Conservation (phyloP, 2,888 invertebrate species). For the Netelia fuscicornis region DNA sequence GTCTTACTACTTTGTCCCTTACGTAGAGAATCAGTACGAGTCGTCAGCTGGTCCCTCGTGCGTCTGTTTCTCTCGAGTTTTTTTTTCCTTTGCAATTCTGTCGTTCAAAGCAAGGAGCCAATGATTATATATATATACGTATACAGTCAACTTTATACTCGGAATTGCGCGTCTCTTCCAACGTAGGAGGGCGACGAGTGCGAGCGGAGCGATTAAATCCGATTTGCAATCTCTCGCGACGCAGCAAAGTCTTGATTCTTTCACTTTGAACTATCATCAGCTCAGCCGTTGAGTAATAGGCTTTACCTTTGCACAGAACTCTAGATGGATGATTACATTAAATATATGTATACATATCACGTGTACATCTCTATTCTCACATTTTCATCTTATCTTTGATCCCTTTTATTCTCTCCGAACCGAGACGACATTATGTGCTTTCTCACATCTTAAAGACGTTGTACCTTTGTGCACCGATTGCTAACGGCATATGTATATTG, state of each 20-base stretch:
- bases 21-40: conserved; percentile 37
- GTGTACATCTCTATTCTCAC: background rate
- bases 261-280: conserved; percentile 67
- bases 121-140: background rate
- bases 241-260: conserved; percentile 65
- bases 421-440: conserved; percentile 3
- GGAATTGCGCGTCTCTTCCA: conserved; percentile 34
- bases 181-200: background rate
- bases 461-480: background rate
- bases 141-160: background rate
- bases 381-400: background rate
- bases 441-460: background rate
- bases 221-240: conserved; percentile 49
- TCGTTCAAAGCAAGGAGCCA: conserved; percentile 8
- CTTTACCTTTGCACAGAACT: conserved; percentile 50
- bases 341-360: conserved; percentile 18
- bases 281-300: conserved; percentile 60
- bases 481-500: background rate
- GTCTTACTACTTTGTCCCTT: conserved; percentile 50
- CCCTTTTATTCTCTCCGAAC: background rate
- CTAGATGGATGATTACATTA: background rate
- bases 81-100: conserved; percentile 9
- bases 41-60: conserved; percentile 19
- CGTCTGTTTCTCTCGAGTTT: conserved; percentile 15
- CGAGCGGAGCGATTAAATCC: conserved; percentile 58